These are phyloP conservation scores for Psittacula cyanocephala DNA, from an alignment of 2,113 vertebrate genomes.

Conservation along the genomic window DNA sequence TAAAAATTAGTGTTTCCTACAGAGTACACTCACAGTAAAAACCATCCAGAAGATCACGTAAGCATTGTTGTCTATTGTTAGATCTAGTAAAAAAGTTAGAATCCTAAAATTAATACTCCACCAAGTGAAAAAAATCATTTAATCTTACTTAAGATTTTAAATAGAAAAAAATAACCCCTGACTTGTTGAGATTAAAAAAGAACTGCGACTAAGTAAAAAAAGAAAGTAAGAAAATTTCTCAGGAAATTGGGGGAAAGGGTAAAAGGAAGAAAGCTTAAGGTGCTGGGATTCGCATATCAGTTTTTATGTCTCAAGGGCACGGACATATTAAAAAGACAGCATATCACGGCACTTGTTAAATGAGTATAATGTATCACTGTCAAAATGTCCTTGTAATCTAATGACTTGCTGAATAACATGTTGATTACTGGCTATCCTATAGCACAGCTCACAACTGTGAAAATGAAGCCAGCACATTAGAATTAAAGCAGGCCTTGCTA, in stretches of 20 bases:
- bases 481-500: not conserved
- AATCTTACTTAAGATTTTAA: not conserved
- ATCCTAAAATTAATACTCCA: not conserved
- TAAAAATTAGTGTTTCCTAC: not conserved
- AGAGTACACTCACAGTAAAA: not conserved
- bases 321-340: not conserved
- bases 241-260: not conserved
- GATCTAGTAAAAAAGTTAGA: not conserved
- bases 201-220: not conserved
- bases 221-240: not conserved
- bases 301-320: slow-evolving; percentile 40
- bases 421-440: not conserved
- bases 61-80: not conserved
- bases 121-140: not conserved
- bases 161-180: not conserved
- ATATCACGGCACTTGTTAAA: slow-evolving; percentile 30
- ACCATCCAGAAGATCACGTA: not conserved
- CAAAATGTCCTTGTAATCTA: slow-evolving; percentile 59
- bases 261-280: not conserved
- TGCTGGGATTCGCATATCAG: not conserved
- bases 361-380: slow-evolving; percentile 40
- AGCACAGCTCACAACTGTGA: not conserved
- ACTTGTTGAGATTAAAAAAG: not conserved
- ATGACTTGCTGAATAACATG: slow-evolving; percentile 30
- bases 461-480: not conserved